Evolutionary conservation across 2,113 vertebrate genomes (phyloP), one percentile per base, ranked within the genome.

Genomic region (Bujurquina vittata): DNA sequence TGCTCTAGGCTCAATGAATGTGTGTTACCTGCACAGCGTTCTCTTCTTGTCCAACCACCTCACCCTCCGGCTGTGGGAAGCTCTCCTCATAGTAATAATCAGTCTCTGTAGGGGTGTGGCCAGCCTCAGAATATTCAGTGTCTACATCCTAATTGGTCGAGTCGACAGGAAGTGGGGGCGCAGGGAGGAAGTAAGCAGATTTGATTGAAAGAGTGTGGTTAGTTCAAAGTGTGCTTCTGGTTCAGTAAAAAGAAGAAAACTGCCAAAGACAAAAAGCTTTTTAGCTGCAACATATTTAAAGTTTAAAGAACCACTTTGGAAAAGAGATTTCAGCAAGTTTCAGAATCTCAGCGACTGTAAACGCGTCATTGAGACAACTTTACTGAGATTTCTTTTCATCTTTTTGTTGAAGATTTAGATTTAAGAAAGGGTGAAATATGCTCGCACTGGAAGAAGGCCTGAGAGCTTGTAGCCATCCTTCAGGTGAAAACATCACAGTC

Each of bases 31-130:
- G 92, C 49, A 57, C 80, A 55, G 83, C 61, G 80, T 75, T 77
- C 73, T 87, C 89, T 86, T 96, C 94, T 81, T 94, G 88, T 94
- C 91, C 94, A 91, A 75, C 84, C 92, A 94, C 87, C 92, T 95
- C 94, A 95, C 92, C 94, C 56, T 95, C 95, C 86, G 94, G 89
- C 78, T 91, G 57, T 75, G 89, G 90, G 31, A 82, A 81, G 77
- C 88, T 89, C 91, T 94, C 94, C 89, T 95, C 95, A 94, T 94
- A 95, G 94, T 89, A 95, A 95, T 96, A 95, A 91, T 96, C 94
- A 79, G 89, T 91, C 93, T 95, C 95, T 92, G 95, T 93, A 92
- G 94, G 87, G 95, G 94, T 94, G 95, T 93, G 93, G 91, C 92
- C 96, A 95, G 94, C 91, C 91, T 96, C 95, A 87, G 93, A 91